Evolutionary conservation across 2,113 vertebrate genomes (phyloP).

Genomic region (Corythaeola cristata): DNA sequence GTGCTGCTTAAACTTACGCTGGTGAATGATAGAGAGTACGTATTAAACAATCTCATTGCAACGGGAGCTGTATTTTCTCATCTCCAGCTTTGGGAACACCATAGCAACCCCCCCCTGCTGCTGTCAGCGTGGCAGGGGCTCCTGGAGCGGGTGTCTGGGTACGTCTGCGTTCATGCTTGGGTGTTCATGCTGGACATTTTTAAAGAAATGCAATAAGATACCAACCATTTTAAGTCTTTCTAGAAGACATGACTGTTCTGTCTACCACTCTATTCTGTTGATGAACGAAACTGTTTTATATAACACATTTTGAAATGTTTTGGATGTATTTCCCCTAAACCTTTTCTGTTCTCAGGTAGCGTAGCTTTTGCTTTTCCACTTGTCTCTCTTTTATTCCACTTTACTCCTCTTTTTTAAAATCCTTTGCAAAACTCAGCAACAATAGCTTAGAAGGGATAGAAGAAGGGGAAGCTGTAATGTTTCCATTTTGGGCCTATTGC

Average conservation of each 20-base stretch:
- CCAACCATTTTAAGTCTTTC: not conserved
- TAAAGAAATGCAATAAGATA: accelerated
- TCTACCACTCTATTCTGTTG: not conserved
- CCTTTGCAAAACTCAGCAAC: not conserved
- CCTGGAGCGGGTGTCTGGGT: not conserved
- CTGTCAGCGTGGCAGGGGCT: accelerated
- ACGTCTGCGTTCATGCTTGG: accelerated
- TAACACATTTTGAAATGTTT: not conserved
- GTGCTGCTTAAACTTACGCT: constrained; percentile 43
- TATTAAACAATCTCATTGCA: constrained; percentile 43
- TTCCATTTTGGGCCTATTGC: not conserved
- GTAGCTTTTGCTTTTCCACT: not conserved
- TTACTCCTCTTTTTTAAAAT: not conserved
- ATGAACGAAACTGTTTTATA: not conserved
- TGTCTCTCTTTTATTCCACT: not conserved
- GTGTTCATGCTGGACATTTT: not conserved
- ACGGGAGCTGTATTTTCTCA: constrained; percentile 21
- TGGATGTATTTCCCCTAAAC: not conserved
- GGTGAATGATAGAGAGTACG: constrained; percentile 45
- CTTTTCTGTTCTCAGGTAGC: not conserved
- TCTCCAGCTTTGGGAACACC: not conserved
- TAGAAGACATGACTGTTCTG: not conserved
- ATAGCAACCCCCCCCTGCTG: accelerated
- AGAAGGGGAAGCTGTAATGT: not conserved
- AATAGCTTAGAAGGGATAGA: not conserved